A percentile compares a stretch with the other conserved stretches of the same genome.
These are phyloP conservation scores for Merluccius polli DNA, from an alignment of 2,797 vertebrate genomes.

Conservation along the genomic window DNA sequence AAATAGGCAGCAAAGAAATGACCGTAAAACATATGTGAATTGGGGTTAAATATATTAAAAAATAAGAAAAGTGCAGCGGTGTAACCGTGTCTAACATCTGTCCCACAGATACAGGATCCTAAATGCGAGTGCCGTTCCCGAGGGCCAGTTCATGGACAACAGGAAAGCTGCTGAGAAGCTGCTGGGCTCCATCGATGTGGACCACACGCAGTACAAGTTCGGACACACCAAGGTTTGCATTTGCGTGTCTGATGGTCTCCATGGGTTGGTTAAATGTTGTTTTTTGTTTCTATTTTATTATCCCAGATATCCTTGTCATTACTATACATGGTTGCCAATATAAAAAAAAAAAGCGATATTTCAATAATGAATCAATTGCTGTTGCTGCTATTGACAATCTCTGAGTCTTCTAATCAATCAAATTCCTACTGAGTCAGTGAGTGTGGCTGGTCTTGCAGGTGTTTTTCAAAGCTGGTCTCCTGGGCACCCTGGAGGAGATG, in stretches of 20 bases:
- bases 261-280: no score
- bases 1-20: not conserved
- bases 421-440: not conserved
- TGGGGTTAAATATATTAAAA: slow-evolving; percentile 10
- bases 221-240: slow-evolving; percentile 82
- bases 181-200: slow-evolving; percentile 79
- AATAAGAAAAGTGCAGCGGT: not conserved
- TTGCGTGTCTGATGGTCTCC: not conserved
- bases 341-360: no score
- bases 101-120: slow-evolving; percentile 67
- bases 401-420: not conserved
- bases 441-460: slow-evolving; percentile 50
- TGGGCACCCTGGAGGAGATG: slow-evolving; percentile 80
- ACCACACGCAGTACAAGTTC: slow-evolving; percentile 83
- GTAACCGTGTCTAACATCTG: not conserved
- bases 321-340: no score
- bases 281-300: no score
- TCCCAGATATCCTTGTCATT: no score
- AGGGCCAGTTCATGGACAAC: slow-evolving; percentile 85
- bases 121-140: slow-evolving; percentile 81
- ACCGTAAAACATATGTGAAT: slow-evolving; percentile 11
- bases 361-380: no score
- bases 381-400: not conserved
- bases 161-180: slow-evolving; percentile 87
- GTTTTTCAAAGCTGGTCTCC: slow-evolving; percentile 77